Conservation (phyloP, 1,140 invertebrate species). For the Papilio glaucus region DNA sequence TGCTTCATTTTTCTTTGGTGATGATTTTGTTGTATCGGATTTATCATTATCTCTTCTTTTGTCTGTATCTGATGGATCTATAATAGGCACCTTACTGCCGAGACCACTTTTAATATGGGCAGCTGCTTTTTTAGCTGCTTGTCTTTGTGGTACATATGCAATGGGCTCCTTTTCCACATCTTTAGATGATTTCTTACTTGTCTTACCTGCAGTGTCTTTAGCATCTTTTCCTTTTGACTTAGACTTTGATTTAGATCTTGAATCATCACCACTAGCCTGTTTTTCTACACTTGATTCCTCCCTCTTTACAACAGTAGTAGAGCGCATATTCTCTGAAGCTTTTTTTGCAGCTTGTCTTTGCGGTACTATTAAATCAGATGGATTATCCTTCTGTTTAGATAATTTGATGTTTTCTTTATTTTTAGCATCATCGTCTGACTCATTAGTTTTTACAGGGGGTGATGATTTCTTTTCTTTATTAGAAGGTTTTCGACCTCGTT, state of each 20-base stretch:
- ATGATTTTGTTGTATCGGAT: conserved; percentile 58
- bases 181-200: conserved; percentile 83
- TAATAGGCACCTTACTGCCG: conserved; percentile 83
- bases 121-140: conserved; percentile 95
- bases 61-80: conserved; percentile 79
- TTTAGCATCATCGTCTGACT: conserved; percentile 78
- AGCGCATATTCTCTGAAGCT: conserved; percentile 93
- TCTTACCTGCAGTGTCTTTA: conserved; percentile 68
- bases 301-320: conserved; percentile 80
- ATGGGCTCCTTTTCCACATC: conserved; percentile 87
- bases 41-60: conserved; percentile 77
- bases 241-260: conserved; percentile 74
- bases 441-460: conserved; percentile 62
- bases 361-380: conserved; percentile 93
- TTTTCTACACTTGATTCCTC: conserved; percentile 74
- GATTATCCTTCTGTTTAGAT: conserved; percentile 85
- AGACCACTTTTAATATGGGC: conserved; percentile 94
- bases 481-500: conserved; percentile 71
- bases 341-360: conserved; percentile 95
- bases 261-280: conserved; percentile 68
- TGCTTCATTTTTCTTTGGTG: conserved; percentile 75
- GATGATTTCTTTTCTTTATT: conserved; percentile 72
- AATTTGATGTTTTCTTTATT: conserved; percentile 85
- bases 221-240: conserved; percentile 74
- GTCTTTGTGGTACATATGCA: conserved; percentile 93